phyloP scores from a whole-genome alignment of 2,113 vertebrate genomes.

The Menura novaehollandiae region DNA sequence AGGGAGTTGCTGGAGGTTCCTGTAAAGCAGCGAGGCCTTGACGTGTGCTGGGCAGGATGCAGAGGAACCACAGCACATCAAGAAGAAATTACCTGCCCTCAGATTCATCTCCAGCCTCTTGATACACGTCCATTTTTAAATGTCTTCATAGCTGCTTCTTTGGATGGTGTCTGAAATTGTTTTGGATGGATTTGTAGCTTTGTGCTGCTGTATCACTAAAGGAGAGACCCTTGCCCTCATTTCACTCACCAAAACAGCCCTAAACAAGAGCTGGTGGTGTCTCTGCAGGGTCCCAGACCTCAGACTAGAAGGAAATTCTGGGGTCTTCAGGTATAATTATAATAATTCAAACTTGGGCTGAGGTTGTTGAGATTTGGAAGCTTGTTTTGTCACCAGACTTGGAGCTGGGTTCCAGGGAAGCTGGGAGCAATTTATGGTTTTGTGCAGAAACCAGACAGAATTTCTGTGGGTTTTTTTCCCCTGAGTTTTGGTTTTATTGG shows the following conservation, averaged over 20 bases:
- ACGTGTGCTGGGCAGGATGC: neutral
- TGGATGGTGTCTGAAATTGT: neutral
- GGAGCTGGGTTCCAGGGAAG: neutral
- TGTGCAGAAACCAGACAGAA: conserved; percentile 25
- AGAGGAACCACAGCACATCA: neutral
- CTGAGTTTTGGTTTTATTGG: neutral
- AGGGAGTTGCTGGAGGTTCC: neutral
- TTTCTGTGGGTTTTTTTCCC: neutral
- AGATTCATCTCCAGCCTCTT: neutral
- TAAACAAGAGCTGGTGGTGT: neutral
- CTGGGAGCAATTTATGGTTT: conserved; percentile 33
- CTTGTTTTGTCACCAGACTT: neutral
- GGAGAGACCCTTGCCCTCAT: neutral
- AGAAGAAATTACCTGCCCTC: neutral
- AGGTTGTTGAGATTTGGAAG: neutral
- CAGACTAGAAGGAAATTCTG: neutral
- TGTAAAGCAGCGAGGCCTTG: neutral
- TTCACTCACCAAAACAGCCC: neutral
- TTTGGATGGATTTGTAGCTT: neutral
- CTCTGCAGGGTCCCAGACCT: neutral
- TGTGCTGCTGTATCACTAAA: neutral
- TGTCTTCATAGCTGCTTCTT: neutral
- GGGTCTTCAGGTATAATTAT: neutral
- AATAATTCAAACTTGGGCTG: neutral
- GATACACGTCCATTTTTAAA: neutral